Evolutionary conservation across 2,797 vertebrate genomes (phyloP).

Genomic region (Pelodytes ibericus): DNA sequence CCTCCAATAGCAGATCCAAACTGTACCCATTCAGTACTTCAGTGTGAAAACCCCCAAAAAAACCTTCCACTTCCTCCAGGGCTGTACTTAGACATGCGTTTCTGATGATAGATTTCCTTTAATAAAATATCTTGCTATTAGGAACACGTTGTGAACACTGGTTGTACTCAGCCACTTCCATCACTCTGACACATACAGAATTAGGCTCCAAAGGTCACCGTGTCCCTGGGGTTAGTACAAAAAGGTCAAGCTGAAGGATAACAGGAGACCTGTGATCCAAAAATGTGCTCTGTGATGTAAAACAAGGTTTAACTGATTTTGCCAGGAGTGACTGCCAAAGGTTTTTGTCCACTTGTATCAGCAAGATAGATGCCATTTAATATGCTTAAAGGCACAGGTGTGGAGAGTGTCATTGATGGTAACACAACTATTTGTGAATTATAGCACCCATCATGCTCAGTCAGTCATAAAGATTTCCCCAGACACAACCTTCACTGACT

Average conservation of each 20-base stretch:
- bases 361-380: too few relatives aligned
- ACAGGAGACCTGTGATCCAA: neutral
- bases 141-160: neutral
- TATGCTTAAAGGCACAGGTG: too few relatives aligned
- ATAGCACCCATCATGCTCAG: too few relatives aligned
- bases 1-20: too few relatives aligned
- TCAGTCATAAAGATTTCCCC: too few relatives aligned
- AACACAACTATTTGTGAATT: too few relatives aligned
- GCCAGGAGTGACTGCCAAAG: neutral
- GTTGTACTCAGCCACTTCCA: neutral
- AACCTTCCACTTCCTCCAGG: too few relatives aligned
- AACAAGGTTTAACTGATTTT: conserved; percentile 10
- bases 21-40: too few relatives aligned
- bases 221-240: conserved; percentile 10
- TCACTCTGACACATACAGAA: conserved; percentile 1
- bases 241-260: conserved; percentile 14
- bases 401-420: too few relatives aligned
- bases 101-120: neutral
- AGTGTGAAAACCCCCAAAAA: too few relatives aligned
- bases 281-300: neutral
- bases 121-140: neutral
- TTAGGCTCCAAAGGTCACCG: conserved; percentile 11
- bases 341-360: neutral
- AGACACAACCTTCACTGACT: too few relatives aligned
- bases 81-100: too few relatives aligned